Conservation (phyloP, 1,140 invertebrate species). For the Oscheius sp. region DNA sequence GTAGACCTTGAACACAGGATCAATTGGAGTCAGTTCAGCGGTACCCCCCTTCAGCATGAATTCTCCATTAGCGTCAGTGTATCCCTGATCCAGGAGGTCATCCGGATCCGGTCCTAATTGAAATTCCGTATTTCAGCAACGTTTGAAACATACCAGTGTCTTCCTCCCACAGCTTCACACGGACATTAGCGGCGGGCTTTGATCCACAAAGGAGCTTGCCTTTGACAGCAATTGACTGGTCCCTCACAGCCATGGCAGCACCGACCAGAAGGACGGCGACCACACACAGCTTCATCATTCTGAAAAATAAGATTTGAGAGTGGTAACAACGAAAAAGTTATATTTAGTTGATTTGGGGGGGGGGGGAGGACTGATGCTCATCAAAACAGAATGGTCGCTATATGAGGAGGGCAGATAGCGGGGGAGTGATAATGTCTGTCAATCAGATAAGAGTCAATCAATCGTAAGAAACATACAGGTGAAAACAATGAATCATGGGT, state of each 20-base stretch:
- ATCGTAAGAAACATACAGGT: no score
- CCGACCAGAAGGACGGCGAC: constrained; percentile 25
- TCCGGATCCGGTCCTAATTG: constrained; percentile 42
- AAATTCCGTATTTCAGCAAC: not conserved
- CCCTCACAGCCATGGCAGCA: constrained; percentile 12
- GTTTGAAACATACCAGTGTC: constrained; percentile 33
- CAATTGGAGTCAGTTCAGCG: constrained; percentile 42
- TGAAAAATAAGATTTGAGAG: constrained; percentile 9
- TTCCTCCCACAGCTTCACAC: constrained; percentile 56
- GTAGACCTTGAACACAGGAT: constrained; percentile 46
- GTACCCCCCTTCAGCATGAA: constrained; percentile 39
- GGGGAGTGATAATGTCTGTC: no score
- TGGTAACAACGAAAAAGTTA: no score
- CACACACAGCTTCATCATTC: constrained; percentile 8
- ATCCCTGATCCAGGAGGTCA: constrained; percentile 40
- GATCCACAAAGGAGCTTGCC: constrained; percentile 51
- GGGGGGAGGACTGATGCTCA: no score
- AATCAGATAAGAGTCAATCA: no score
- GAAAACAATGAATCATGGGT: no score
- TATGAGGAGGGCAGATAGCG: no score
- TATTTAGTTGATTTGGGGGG: no score
- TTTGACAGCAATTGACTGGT: constrained; percentile 45
- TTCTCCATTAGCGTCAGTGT: constrained; percentile 39
- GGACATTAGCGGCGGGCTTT: constrained; percentile 54
- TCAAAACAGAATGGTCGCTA: no score